These are phyloP conservation scores for Dasyurus viverrinus DNA, from an alignment of 2,113 vertebrate genomes.

Conservation along the genomic window DNA sequence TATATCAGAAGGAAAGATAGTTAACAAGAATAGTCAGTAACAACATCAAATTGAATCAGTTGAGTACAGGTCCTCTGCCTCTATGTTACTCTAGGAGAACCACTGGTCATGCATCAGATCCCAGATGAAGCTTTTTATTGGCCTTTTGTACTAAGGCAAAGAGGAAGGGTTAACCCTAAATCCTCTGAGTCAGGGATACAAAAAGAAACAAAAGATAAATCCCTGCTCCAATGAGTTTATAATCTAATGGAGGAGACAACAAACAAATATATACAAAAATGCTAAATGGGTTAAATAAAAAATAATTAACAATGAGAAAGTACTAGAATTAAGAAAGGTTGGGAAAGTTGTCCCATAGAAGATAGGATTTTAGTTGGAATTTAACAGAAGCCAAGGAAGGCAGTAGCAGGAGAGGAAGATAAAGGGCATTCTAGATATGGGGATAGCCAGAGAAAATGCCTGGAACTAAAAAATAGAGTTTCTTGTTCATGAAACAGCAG, in stretches of 20 bases:
- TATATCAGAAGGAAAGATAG: background rate
- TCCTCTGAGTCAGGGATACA: background rate
- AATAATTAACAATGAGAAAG: background rate
- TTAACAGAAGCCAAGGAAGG: background rate
- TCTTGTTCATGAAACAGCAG: background rate
- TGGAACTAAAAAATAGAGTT: background rate
- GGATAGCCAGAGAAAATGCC: background rate
- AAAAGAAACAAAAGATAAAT: background rate
- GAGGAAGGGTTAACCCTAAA: background rate
- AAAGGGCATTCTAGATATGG: too few species aligned
- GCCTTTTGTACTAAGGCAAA: background rate
- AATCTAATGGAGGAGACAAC: background rate
- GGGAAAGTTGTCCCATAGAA: background rate
- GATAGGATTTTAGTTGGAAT: background rate
- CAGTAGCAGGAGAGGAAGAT: background rate
- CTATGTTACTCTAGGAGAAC: background rate
- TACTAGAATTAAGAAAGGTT: background rate
- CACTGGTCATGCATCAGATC: background rate
- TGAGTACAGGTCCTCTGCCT: background rate
- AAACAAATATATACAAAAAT: background rate
- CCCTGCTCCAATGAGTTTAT: background rate
- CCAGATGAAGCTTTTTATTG: background rate
- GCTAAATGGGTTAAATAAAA: background rate
- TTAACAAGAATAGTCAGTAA: background rate
- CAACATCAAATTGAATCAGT: background rate